Evolutionary conservation across 1,140 invertebrate genomes (phyloP), one percentile per base, ranked within the genome.

Genomic region (Monomorium pharaonis): DNA sequence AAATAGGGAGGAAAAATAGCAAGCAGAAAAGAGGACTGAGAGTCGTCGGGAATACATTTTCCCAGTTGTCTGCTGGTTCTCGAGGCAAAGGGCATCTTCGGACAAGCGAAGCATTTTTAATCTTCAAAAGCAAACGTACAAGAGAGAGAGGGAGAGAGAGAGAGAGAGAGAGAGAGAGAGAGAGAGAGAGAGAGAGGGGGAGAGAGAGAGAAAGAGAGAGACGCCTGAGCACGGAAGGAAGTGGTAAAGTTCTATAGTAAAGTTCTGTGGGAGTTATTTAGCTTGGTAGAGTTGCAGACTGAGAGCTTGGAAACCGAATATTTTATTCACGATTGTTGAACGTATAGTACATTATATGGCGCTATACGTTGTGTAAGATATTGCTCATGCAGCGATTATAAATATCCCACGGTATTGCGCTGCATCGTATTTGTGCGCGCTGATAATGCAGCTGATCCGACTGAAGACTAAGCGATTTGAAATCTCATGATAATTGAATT

Each of bases 321-420:
- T 90, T 88, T 92, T 92, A 92, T 92, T 92, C 87, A 92, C 72
- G 70, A 54, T 69, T 44, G 42, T 69, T 76, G 33, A 84, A 72
- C 47, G 70, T 78, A 58, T 83, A 78, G 33, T 78, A n/a, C 27
- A 67, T 67, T 56, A 81, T 30, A 54, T 27, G 47, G 7, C 27
- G 3, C 0, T 30, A 14, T 58, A 44, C 54, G 9, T 47, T 10
- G 10, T 56, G 33, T 10, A 44, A 81, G 24, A 30, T 30, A 56
- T 72, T 54, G 10, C 24, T 70, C 24, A 12, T 54, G 30, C 16
- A 58, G 30, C 6, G 3, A 30, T 81, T 24, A 24, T 56, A 70
- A 81, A 81, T 72, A 44, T 12, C 9, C 3, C 18, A 33, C 14
- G 21, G 10, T 56, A 56, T 30, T 42, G 65, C 37, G 14, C 2